A percentile compares a stretch with the other conserved stretches of the same genome.
Evolutionary conservation across 2,797 vertebrate genomes (phyloP).

Genomic region (Tarsius wallacei): DNA sequence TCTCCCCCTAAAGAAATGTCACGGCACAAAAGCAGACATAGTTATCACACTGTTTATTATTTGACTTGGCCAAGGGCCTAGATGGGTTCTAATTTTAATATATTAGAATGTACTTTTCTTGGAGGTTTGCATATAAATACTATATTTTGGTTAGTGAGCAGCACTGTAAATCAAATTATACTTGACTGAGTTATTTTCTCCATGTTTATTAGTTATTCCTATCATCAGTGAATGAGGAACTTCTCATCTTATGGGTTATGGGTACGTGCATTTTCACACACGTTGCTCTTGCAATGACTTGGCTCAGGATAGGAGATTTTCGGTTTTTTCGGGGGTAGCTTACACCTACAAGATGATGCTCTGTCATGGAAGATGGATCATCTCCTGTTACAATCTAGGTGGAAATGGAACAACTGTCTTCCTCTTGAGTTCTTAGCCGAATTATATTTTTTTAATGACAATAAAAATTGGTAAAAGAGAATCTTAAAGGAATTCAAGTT

Average conservation of each 20-base stretch:
- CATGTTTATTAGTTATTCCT: background rate
- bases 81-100: slow-evolving; percentile 81
- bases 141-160: slow-evolving; percentile 34
- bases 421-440: background rate
- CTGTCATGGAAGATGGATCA: background rate
- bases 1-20: slow-evolving; percentile 65
- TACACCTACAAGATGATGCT: background rate
- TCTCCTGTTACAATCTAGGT: background rate
- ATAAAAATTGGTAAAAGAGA: slow-evolving; percentile 51
- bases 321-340: background rate
- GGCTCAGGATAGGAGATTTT: background rate
- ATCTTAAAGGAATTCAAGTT: slow-evolving; percentile 50
- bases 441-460: background rate
- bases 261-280: background rate
- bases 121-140: slow-evolving; percentile 52
- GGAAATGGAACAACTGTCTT: background rate
- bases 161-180: slow-evolving; percentile 22
- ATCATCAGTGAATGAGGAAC: background rate
- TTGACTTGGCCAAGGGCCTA: slow-evolving; percentile 80
- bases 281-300: background rate
- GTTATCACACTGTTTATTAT: slow-evolving; percentile 83
- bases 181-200: background rate
- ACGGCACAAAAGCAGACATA: slow-evolving; percentile 70
- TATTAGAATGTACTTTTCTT: slow-evolving; percentile 68
- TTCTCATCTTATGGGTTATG: slow-evolving; percentile 10